phyloP scores from a whole-genome alignment of 2,888 invertebrate species.

The Aphrophora alni region DNA sequence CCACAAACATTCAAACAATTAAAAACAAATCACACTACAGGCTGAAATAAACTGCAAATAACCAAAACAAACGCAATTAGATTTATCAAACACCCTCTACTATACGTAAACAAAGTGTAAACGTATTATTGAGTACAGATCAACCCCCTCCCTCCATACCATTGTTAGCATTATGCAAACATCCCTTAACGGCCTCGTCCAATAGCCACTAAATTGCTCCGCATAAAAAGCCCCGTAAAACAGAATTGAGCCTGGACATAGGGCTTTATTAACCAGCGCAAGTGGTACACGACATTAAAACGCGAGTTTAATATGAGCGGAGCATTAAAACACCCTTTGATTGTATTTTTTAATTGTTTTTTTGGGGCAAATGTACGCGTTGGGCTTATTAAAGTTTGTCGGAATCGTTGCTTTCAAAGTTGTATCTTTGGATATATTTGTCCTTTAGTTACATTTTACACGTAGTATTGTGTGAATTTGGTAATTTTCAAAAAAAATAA shows the following conservation, averaged over 20 bases:
- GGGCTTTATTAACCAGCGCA: constrained; percentile 31
- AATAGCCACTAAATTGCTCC: constrained; percentile 26
- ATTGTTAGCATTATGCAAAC: not conserved
- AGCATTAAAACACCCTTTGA: not conserved
- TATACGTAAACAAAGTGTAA: not conserved
- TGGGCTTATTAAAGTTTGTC: no score
- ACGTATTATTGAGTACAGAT: not conserved
- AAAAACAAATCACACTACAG: no score
- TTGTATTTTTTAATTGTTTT: constrained; percentile 32
- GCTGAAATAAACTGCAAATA: not conserved
- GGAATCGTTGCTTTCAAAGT: no score
- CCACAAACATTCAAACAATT: no score
- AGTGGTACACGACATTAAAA: constrained; percentile 24
- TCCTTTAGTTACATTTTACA: no score
- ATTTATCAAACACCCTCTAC: not conserved
- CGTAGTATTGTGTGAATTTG: no score
- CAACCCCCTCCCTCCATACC: not conserved
- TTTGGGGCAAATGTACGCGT: constrained; percentile 11
- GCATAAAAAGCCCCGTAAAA: constrained; percentile 39
- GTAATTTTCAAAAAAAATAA: no score
- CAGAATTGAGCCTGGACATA: constrained; percentile 15
- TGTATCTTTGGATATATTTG: no score
- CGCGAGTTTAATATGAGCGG: not conserved
- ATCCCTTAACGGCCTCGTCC: not conserved
- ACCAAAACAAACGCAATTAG: not conserved